Evolutionary conservation across 1,140 invertebrate species (phyloP).

Genomic region (Marisa cornuarietis): DNA sequence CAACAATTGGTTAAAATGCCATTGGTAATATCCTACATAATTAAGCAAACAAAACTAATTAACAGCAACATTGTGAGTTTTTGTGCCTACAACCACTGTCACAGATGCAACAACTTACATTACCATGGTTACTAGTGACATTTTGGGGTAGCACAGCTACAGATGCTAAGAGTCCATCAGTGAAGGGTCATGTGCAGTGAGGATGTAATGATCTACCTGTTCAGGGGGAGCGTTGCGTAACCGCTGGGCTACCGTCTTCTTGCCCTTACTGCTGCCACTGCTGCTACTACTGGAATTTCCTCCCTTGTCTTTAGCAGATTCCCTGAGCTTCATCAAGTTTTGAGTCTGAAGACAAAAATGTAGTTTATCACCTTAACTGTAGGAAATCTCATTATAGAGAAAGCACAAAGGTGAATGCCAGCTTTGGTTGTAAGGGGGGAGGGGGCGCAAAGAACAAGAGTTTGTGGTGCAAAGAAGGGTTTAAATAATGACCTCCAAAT

Average conservation of each 20-base stretch:
- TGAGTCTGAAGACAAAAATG: constrained; percentile 38
- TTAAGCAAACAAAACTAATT: too few relatives aligned
- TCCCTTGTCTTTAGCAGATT: constrained; percentile 32
- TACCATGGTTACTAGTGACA: too few relatives aligned
- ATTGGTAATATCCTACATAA: too few relatives aligned
- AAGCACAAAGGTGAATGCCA: not conserved
- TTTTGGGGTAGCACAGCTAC: not conserved
- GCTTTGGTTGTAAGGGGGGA: not conserved
- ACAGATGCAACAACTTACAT: too few relatives aligned
- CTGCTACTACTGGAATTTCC: constrained; percentile 8
- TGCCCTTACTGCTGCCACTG: constrained; percentile 11
- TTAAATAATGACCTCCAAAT: not conserved
- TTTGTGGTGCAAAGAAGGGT: too few relatives aligned
- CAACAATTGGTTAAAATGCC: too few relatives aligned
- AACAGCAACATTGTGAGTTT: too few relatives aligned
- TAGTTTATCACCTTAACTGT: constrained; percentile 7
- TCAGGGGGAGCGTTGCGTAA: constrained; percentile 35
- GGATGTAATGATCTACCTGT: constrained; percentile 37
- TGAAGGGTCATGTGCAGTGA: constrained; percentile 34
- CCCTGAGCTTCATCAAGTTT: constrained; percentile 49
- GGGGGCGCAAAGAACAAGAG: not conserved
- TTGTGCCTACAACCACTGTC: too few relatives aligned
- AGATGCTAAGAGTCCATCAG: constrained; percentile 24
- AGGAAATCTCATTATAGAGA: not conserved
- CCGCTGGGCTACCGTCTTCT: constrained; percentile 33